phyloP scores from a whole-genome alignment of 2,113 vertebrate species.

The Lathamus discolor region DNA sequence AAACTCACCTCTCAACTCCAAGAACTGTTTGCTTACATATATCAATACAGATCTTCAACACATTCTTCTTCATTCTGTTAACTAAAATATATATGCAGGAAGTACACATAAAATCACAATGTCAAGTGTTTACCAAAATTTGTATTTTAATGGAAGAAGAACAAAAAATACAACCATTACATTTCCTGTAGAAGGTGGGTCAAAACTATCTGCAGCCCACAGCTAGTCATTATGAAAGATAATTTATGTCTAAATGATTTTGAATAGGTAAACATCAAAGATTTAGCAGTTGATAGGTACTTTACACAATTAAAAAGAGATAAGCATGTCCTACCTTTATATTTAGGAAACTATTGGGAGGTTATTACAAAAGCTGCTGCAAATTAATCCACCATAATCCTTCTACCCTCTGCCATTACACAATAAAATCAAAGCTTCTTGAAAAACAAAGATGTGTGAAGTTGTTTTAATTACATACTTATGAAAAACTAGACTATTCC shows the following conservation, averaged over 20 bases:
- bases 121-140: neutral
- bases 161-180: neutral
- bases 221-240: neutral
- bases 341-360: constrained; percentile 50
- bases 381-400: constrained; percentile 60
- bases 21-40: neutral
- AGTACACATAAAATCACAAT: neutral
- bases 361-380: constrained; percentile 51
- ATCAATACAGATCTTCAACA: neutral
- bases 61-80: neutral
- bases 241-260: constrained; percentile 19
- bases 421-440: constrained; percentile 30
- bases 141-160: neutral
- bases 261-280: neutral
- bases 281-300: constrained; percentile 2
- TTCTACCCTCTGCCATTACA: constrained; percentile 27
- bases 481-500: neutral
- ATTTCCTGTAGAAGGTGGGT: neutral
- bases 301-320: constrained; percentile 42
- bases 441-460: constrained; percentile 56
- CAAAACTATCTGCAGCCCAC: neutral
- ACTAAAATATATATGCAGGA: neutral
- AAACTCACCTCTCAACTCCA: neutral
- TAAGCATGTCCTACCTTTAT: constrained; percentile 45
- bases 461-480: constrained; percentile 36